Percentiles rank a stretch among this genome's conserved stretches.
These are phyloP conservation scores for Stegastes partitus DNA, from an alignment of 2,113 vertebrate species.

Conservation along the genomic window DNA sequence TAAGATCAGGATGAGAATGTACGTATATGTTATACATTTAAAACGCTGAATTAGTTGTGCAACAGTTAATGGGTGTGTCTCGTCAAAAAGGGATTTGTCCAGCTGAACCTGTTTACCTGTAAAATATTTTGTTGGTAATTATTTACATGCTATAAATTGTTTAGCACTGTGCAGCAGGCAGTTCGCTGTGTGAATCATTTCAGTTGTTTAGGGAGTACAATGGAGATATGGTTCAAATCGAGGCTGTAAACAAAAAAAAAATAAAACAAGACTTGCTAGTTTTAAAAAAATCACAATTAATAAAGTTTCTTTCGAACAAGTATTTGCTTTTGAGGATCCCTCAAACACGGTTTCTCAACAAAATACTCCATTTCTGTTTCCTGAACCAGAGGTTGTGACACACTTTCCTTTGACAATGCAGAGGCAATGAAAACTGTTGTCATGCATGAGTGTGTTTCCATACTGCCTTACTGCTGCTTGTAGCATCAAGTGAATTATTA, in stretches of 20 bases:
- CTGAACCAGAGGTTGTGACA: slow-evolving; percentile 64
- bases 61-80: slow-evolving; percentile 32
- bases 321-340: slow-evolving; percentile 30
- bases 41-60: slow-evolving; percentile 30
- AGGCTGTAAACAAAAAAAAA: too few relatives aligned
- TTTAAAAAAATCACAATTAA: slow-evolving; percentile 1
- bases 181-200: not conserved
- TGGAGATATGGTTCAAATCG: too few relatives aligned
- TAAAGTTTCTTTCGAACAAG: not conserved
- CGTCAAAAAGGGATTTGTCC: slow-evolving; percentile 10
- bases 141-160: slow-evolving; percentile 34
- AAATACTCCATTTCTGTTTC: slow-evolving; percentile 18
- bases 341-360: slow-evolving; percentile 26
- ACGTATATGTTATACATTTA: slow-evolving; percentile 39
- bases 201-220: not conserved
- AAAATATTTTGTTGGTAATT: slow-evolving; percentile 15
- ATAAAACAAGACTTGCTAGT: not conserved
- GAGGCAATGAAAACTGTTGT: slow-evolving; percentile 64
- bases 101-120: slow-evolving; percentile 30
- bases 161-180: not conserved
- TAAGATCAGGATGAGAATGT: slow-evolving; percentile 65
- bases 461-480: slow-evolving; percentile 69
- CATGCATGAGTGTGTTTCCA: slow-evolving; percentile 68
- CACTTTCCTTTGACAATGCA: slow-evolving; percentile 61
- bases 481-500: slow-evolving; percentile 87